A percentile compares a stretch with the other conserved stretches of the same genome.
phyloP scores from a whole-genome alignment of 2,888 invertebrate genomes.

The Melinopterus prodromus region DNA sequence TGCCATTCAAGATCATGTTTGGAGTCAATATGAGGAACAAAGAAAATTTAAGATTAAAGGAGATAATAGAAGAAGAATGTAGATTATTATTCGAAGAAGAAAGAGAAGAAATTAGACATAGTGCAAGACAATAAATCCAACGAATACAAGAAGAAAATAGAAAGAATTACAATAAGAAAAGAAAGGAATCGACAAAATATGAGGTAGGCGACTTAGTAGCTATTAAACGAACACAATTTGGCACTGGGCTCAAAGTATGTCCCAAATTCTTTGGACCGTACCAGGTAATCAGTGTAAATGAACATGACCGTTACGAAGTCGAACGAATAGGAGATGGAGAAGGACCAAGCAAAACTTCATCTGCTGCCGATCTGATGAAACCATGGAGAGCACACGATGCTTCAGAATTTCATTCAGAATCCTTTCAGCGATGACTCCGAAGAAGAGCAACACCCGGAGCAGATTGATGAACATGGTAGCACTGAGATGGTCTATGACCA shows the following conservation, averaged over 20 bases:
- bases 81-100: conserved; percentile 39
- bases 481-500: too few species aligned
- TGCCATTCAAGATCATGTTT: background rate
- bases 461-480: too few species aligned
- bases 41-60: conserved; percentile 30
- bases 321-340: conserved; percentile 45
- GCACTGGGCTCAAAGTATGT: conserved; percentile 48
- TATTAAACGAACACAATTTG: conserved; percentile 53
- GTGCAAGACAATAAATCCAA: conserved; percentile 38
- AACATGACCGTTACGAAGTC: conserved; percentile 49
- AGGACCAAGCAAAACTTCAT: conserved; percentile 43
- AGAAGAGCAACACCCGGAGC: too few species aligned
- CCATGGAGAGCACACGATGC: conserved; percentile 32
- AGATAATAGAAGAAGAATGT: conserved; percentile 41
- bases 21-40: background rate
- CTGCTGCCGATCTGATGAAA: conserved; percentile 47
- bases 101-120: conserved; percentile 29
- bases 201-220: conserved; percentile 47
- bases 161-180: conserved; percentile 31
- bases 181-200: conserved; percentile 39
- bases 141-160: conserved; percentile 37
- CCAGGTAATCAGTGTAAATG: conserved; percentile 42
- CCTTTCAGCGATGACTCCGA: too few species aligned
- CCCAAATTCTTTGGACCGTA: conserved; percentile 52
- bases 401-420: background rate